These are phyloP conservation scores for Tenrec ecaudatus DNA, from an alignment of 2,113 vertebrate species.

Conservation along the genomic window DNA sequence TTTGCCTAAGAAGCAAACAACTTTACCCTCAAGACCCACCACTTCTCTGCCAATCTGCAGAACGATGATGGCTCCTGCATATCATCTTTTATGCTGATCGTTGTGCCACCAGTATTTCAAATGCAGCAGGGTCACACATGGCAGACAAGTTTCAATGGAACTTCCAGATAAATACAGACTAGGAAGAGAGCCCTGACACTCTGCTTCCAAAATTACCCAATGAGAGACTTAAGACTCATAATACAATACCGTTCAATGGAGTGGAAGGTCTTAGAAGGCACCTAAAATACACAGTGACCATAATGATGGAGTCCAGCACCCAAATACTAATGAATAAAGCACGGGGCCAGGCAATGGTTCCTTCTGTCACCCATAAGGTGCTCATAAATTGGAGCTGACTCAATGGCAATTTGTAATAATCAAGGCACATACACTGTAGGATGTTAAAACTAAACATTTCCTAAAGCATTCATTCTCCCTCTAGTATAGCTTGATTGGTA, in stretches of 20 bases:
- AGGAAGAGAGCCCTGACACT: not conserved
- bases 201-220: not conserved
- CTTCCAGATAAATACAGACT: not conserved
- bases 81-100: not conserved
- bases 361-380: not conserved
- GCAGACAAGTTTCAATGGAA: not conserved
- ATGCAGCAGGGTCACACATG: not conserved
- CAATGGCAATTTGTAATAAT: not conserved
- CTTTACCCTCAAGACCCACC: not conserved
- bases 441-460: constrained; percentile 18
- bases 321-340: not conserved
- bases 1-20: too few relatives aligned
- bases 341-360: not conserved
- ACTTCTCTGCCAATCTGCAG: not conserved
- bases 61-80: not conserved
- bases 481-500: not conserved
- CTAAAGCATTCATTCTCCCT: not conserved
- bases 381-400: not conserved
- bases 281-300: not conserved
- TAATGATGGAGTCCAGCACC: not conserved
- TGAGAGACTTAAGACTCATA: not conserved
- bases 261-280: not conserved
- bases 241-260: not conserved
- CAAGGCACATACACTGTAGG: not conserved
- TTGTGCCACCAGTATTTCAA: not conserved